Conservation (phyloP, 2,797 vertebrate genomes). For the Poecilia gillii region DNA sequence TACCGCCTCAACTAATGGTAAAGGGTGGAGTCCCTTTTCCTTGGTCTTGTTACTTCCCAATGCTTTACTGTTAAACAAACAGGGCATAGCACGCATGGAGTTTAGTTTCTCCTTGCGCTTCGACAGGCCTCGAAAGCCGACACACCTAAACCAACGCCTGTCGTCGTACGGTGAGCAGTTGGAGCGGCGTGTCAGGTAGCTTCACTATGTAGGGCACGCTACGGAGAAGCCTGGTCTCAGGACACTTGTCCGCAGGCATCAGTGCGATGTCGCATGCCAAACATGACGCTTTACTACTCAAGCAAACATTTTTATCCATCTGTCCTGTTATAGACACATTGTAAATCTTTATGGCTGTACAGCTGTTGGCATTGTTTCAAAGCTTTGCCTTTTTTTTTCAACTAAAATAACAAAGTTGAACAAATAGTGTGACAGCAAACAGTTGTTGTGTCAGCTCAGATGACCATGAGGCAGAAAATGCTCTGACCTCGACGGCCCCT, state of each 20-base stretch:
- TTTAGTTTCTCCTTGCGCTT: conserved; percentile 69
- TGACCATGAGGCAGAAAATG: conserved; percentile 50
- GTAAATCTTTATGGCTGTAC: conserved; percentile 19
- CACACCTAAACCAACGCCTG: conserved; percentile 48
- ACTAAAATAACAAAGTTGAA: conserved; percentile 21
- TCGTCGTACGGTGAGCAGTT: conserved; percentile 51
- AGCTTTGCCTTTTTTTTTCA: conserved; percentile 3
- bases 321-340: conserved; percentile 13
- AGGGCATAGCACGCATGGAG: conserved; percentile 57
- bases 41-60: conserved; percentile 56
- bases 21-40: conserved; percentile 68
- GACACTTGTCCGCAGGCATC: conserved; percentile 66
- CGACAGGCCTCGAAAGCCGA: conserved; percentile 64
- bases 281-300: conserved; percentile 48
- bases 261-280: conserved; percentile 67
- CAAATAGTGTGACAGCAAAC: conserved; percentile 51
- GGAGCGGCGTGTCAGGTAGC: conserved; percentile 67
- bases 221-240: conserved; percentile 37
- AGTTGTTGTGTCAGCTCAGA: conserved; percentile 70
- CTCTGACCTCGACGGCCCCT: conserved; percentile 59
- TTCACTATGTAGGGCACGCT: conserved; percentile 61
- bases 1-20: conserved; percentile 63
- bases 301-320: conserved; percentile 26
- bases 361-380: conserved; percentile 4
- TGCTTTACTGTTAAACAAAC: conserved; percentile 75